These are phyloP conservation scores for Myotis yumanensis DNA, from an alignment of 2,113 vertebrate species.

Conservation along the genomic window DNA sequence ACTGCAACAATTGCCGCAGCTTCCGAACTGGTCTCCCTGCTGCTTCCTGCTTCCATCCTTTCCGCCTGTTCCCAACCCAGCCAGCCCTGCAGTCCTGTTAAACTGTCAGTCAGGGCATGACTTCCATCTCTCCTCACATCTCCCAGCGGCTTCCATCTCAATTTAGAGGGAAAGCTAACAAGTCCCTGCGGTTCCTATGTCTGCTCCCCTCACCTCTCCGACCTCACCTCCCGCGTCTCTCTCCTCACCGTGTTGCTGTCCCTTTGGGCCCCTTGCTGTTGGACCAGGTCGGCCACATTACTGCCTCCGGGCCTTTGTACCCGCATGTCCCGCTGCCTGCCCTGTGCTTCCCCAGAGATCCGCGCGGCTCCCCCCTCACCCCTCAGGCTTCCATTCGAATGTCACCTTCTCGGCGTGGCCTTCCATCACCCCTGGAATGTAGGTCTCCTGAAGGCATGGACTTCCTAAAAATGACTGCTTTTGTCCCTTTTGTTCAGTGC, in stretches of 20 bases:
- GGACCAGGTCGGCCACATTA: not conserved
- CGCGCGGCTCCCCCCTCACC: not conserved
- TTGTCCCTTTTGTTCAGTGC: not conserved
- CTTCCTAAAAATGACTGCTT: not conserved
- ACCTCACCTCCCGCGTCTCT: rapidly evolving
- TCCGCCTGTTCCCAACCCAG: not conserved
- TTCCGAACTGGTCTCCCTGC: not conserved
- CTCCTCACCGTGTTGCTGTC: not conserved
- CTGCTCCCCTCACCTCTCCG: not conserved
- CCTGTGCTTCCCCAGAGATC: rapidly evolving
- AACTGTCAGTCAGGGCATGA: rapidly evolving
- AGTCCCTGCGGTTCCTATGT: rapidly evolving
- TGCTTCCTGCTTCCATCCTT: too few species aligned
- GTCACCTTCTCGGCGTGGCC: not conserved
- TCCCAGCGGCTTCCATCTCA: not conserved
- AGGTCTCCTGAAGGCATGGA: not conserved
- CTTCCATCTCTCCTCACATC: not conserved
- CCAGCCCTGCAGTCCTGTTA: not conserved
- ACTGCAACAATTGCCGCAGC: not conserved
- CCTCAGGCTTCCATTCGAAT: too few species aligned
- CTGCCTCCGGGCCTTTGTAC: not conserved
- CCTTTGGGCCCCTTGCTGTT: not conserved
- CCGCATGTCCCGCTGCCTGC: not conserved
- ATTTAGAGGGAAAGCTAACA: not conserved
- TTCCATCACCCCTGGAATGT: not conserved